Percentiles rank a stretch among this genome's conserved stretches.
Evolutionary conservation across 1,140 invertebrate genomes (phyloP).

Genomic region (Leptonema lineaticorne): DNA sequence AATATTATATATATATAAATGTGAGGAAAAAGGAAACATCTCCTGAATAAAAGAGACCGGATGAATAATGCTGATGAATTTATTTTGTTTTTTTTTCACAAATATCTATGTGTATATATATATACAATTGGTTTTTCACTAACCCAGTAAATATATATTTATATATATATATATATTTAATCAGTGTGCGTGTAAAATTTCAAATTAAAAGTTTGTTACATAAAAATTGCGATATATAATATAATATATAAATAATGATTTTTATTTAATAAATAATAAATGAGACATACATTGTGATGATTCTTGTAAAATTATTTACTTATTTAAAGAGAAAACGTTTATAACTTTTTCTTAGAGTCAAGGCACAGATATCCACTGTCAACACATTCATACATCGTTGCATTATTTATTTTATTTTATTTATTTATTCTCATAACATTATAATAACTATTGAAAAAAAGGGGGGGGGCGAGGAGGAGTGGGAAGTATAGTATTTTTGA

Average conservation of each 20-base stretch:
- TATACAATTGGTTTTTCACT: conserved; percentile 43
- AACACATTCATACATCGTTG: conserved; percentile 38
- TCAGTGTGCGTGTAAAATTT: conserved; percentile 28
- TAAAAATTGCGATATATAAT: neutral
- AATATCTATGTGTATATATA: conserved; percentile 43
- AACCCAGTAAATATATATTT: conserved; percentile 41
- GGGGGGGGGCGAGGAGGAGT: too few species aligned
- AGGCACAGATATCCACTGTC: conserved; percentile 42
- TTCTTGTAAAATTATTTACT: neutral
- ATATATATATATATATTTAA: conserved; percentile 39
- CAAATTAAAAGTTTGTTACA: conserved; percentile 29
- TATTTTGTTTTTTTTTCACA: conserved; percentile 42
- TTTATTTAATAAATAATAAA: neutral
- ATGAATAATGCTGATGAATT: conserved; percentile 40
- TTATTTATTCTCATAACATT: neutral
- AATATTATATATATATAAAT: too few species aligned
- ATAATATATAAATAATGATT: neutral
- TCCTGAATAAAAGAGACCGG: too few species aligned
- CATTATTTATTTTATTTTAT: neutral
- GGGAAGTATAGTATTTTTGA: too few species aligned
- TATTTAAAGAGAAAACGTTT: conserved; percentile 23
- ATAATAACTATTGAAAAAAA: neutral
- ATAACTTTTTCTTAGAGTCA: conserved; percentile 39
- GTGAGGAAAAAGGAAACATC: too few species aligned
- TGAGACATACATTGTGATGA: neutral